Conservation (phyloP, 2,797 vertebrate genomes). For the Mormyrus hasselquistii region DNA sequence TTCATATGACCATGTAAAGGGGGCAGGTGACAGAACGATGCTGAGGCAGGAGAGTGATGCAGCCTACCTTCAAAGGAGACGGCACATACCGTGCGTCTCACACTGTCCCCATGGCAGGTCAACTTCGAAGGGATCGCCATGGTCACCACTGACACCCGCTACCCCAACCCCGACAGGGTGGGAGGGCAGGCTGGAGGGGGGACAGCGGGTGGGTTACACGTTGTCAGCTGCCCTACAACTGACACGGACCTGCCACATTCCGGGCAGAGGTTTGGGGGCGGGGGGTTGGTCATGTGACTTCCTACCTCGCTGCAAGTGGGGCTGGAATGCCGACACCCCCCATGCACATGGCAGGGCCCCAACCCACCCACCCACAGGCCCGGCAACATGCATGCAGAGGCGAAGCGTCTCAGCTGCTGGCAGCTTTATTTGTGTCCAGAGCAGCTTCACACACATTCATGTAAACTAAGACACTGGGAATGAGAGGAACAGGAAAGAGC, state of each 20-base stretch:
- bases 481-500: background rate
- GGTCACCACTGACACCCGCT: too few species aligned
- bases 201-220: background rate
- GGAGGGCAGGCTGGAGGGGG: background rate
- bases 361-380: background rate
- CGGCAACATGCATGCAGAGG: background rate
- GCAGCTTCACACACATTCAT: conserved; percentile 16
- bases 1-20: background rate
- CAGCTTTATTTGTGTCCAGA: background rate
- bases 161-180: background rate
- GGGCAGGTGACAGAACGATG: background rate
- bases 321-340: background rate
- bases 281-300: conserved; percentile 22
- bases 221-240: conserved; percentile 32
- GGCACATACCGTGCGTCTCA: background rate
- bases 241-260: conserved; percentile 41
- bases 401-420: background rate
- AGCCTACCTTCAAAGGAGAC: background rate
- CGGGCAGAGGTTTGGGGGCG: background rate
- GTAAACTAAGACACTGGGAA: conserved; percentile 15
- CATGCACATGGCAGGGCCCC: background rate
- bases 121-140: background rate
- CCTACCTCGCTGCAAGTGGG: conserved; percentile 19
- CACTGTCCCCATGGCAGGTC: background rate
- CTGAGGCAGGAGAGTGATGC: background rate